Percentiles rank a stretch among this genome's conserved stretches.
These are phyloP conservation scores for Gopherus evgoodei DNA, from an alignment of 2,113 vertebrate genomes.

Conservation along the genomic window DNA sequence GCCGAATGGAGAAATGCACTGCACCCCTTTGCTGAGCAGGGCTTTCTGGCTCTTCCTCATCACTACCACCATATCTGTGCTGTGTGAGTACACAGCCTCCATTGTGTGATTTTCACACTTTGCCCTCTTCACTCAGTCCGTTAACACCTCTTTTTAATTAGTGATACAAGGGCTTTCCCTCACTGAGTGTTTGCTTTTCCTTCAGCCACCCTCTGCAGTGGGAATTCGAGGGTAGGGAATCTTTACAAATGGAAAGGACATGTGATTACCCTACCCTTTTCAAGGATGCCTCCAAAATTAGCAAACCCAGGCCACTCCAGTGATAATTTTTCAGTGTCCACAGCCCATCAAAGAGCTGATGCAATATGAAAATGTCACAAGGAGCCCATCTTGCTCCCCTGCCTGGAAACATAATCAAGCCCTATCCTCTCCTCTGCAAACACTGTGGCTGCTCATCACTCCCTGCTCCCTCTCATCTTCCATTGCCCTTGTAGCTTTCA, in stretches of 20 bases:
- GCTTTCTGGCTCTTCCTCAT: not conserved
- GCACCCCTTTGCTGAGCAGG: not conserved
- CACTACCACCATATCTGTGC: not conserved
- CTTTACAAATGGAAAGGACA: not conserved
- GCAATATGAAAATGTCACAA: not conserved
- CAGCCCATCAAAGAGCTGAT: not conserved
- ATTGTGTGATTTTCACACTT: not conserved
- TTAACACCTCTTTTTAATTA: not conserved
- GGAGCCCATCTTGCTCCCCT: not conserved
- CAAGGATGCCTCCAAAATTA: not conserved
- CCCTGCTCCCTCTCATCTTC: not conserved
- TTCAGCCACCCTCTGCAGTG: not conserved
- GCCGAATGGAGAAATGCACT: not conserved
- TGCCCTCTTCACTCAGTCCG: not conserved
- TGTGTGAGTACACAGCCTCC: not conserved
- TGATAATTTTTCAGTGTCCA: not conserved
- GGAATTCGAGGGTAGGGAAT: not conserved
- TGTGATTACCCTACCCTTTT: not conserved
- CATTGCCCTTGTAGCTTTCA: not conserved
- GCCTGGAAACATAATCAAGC: not conserved
- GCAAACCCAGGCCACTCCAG: not conserved
- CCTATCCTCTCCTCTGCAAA: not conserved
- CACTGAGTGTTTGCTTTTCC: not conserved
- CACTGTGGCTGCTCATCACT: not conserved
- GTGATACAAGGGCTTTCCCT: not conserved